A percentile compares a stretch with the other conserved stretches of the same genome.
These are phyloP conservation scores for Tragelaphus imberbis DNA, from an alignment of 2,113 vertebrate species.

Conservation along the genomic window DNA sequence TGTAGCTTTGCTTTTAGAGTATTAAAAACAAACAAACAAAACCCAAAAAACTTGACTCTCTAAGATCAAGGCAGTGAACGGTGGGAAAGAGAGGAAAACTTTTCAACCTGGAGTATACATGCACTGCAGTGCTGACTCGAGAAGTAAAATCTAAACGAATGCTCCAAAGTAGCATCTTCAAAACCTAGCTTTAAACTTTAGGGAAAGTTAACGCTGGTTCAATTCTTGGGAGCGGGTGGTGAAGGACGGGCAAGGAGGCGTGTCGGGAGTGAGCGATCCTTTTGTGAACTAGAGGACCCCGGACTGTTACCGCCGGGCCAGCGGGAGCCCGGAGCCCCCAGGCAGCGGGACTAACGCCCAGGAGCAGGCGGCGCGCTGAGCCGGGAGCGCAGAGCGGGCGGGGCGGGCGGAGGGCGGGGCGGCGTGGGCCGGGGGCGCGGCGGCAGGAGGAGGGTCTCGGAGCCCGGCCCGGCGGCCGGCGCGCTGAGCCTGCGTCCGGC, in stretches of 20 bases:
- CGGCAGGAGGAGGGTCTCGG: slow-evolving; percentile 17
- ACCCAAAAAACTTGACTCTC: neutral
- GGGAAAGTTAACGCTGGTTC: neutral
- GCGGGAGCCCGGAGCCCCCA: accelerated
- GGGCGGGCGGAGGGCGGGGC: neutral
- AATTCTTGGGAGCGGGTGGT: neutral
- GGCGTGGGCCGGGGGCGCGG: neutral
- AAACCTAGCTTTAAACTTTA: neutral
- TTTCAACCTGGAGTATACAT: neutral
- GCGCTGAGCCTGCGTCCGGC: slow-evolving; percentile 34
- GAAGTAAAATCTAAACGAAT: neutral
- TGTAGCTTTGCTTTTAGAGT: neutral
- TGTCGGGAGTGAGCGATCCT: neutral
- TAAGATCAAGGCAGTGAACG: neutral
- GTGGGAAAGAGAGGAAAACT: neutral
- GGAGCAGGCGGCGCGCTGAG: neutral
- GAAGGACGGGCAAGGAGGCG: neutral
- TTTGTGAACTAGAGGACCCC: neutral
- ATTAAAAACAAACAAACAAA: neutral
- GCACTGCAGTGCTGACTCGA: neutral
- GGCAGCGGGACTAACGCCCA: accelerated
- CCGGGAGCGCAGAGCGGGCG: neutral
- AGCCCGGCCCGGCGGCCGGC: neutral
- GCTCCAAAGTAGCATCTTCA: neutral
- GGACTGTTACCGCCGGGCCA: accelerated